Conservation (phyloP, 2,113 vertebrate genomes). For the Sialia sialis region DNA sequence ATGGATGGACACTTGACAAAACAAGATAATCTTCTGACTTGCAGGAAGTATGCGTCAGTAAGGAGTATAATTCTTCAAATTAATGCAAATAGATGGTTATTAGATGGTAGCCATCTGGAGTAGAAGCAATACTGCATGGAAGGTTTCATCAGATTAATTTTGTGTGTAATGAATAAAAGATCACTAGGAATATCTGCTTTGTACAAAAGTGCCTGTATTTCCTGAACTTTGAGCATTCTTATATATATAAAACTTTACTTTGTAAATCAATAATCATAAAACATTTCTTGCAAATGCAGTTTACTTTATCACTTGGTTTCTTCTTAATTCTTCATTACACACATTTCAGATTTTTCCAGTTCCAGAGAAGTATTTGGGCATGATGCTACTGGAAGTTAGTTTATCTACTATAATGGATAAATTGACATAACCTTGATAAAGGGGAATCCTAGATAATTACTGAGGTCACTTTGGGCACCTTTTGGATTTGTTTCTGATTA, state of each 20-base stretch:
- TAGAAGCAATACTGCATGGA: not conserved
- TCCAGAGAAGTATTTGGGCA: not conserved
- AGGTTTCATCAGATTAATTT: not conserved
- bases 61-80: not conserved
- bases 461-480: slow-evolving; percentile 36
- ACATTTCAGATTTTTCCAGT: not conserved
- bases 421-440: slow-evolving; percentile 55
- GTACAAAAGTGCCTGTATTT: not conserved
- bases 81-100: not conserved
- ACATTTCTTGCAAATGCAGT: not conserved
- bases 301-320: not conserved
- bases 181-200: not conserved
- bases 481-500: slow-evolving; percentile 34
- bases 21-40: not conserved
- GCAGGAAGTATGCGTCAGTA: not conserved
- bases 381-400: not conserved
- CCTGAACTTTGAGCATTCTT: not conserved
- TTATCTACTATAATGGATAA: slow-evolving; percentile 45
- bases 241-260: not conserved
- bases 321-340: not conserved
- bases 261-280: not conserved
- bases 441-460: slow-evolving; percentile 66
- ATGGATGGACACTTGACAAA: not conserved
- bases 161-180: not conserved
- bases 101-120: not conserved